phyloP scores from a whole-genome alignment of 2,888 invertebrate species.

The Portevinia maculata region DNA sequence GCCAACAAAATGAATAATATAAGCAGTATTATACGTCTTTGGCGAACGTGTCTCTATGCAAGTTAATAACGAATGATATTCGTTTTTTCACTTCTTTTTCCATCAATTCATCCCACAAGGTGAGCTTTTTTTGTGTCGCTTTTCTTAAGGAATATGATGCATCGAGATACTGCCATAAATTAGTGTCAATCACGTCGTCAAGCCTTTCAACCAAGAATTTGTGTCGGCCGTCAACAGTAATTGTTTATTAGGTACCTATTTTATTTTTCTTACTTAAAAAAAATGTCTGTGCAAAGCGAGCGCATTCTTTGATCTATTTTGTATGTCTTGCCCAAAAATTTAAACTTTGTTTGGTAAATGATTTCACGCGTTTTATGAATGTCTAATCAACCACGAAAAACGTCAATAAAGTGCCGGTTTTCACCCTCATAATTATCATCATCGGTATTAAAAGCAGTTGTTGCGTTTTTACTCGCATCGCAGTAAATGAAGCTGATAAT shows the following conservation, averaged over 20 bases:
- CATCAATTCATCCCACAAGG: slow-evolving; percentile 31
- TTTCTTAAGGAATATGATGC: slow-evolving; percentile 32
- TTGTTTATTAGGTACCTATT: slow-evolving; percentile 12
- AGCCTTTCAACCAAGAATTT: slow-evolving; percentile 41
- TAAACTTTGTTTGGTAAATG: background rate
- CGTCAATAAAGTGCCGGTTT: slow-evolving; percentile 23
- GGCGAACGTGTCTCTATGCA: slow-evolving; percentile 34
- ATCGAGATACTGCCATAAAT: slow-evolving; percentile 43
- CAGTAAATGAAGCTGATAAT: slow-evolving; percentile 66
- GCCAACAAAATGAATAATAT: background rate
- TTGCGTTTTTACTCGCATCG: slow-evolving; percentile 47
- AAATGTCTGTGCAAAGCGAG: background rate
- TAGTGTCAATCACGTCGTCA: slow-evolving; percentile 50
- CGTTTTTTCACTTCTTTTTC: slow-evolving; percentile 11
- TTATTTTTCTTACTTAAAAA: background rate
- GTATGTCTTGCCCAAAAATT: background rate
- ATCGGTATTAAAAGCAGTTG: slow-evolving; percentile 28
- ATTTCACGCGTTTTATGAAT: slow-evolving; percentile 22
- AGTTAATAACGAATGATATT: slow-evolving; percentile 15
- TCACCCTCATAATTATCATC: slow-evolving; percentile 46
- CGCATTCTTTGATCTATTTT: background rate
- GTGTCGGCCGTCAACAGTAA: slow-evolving; percentile 29
- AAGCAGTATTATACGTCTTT: slow-evolving; percentile 12
- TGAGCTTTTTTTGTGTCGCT: slow-evolving; percentile 42
- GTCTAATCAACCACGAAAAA: slow-evolving; percentile 48